Conservation (phyloP, 2,113 vertebrate species). For the Rhinopomastus cyanomelas region DNA sequence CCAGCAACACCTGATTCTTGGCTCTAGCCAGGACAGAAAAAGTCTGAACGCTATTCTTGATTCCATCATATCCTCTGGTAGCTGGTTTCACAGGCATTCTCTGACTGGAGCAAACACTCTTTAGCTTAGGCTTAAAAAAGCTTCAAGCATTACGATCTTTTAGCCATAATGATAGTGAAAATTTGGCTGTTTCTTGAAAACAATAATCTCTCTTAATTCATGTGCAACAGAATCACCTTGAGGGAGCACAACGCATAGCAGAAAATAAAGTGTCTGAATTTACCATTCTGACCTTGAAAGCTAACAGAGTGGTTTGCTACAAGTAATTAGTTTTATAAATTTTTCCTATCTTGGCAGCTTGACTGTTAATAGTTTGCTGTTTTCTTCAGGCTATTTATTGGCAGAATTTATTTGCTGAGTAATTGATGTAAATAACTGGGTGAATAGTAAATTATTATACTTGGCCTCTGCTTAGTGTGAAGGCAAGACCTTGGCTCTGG, state of each 20-base stretch:
- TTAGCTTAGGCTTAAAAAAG: neutral
- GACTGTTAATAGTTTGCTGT: constrained; percentile 7
- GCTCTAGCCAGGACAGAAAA: neutral
- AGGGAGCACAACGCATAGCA: neutral
- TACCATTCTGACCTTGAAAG: constrained; percentile 23
- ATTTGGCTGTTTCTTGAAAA: neutral
- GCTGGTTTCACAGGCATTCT: neutral
- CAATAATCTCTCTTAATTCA: neutral
- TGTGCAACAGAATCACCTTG: neutral
- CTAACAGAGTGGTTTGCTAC: neutral
- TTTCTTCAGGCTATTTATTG: constrained; percentile 32
- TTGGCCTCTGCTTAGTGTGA: neutral
- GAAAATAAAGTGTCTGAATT: constrained; percentile 31
- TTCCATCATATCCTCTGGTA: neutral
- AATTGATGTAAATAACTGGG: constrained; percentile 31
- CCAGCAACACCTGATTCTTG: neutral
- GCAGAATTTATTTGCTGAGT: constrained; percentile 49
- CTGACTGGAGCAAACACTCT: neutral
- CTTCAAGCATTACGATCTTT: neutral
- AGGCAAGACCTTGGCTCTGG: constrained; percentile 1
- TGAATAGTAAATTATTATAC: constrained; percentile 37
- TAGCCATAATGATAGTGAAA: neutral
- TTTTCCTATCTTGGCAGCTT: constrained; percentile 13
- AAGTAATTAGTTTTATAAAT: constrained; percentile 40
- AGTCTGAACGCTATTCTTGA: neutral